Conservation (phyloP, 2,888 invertebrate species). For the Platerodrilus igneus region DNA sequence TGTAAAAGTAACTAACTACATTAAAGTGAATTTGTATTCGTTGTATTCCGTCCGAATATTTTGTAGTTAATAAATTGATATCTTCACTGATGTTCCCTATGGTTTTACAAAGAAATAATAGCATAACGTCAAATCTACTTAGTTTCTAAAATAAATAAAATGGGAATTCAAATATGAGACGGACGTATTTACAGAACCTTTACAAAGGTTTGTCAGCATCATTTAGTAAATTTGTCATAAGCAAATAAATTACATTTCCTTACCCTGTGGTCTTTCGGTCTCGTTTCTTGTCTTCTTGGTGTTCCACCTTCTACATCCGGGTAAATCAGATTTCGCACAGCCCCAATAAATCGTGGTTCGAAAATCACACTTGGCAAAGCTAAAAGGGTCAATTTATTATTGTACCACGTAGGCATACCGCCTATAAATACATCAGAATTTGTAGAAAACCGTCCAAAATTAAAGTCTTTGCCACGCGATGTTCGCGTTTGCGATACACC, state of each 20-base stretch:
- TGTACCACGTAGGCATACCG: conserved; percentile 93
- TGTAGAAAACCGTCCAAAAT: conserved; percentile 78
- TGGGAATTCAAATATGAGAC: too few species aligned
- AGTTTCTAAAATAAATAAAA: too few species aligned
- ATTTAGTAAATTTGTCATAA: too few species aligned
- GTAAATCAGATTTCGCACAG: conserved; percentile 87
- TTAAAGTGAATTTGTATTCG: too few species aligned
- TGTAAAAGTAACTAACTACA: too few species aligned
- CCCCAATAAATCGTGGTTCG: conserved; percentile 87
- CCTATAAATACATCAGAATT: conserved; percentile 95
- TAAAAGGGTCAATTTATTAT: conserved; percentile 76
- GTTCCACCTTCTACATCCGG: conserved; percentile 75
- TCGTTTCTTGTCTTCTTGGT: conserved; percentile 78
- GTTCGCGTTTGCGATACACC: conserved; percentile 72
- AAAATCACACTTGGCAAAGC: conserved; percentile 89
- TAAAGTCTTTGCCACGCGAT: conserved; percentile 82
- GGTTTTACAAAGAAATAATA: too few species aligned
- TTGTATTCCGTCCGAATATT: too few species aligned
- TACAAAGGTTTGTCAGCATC: too few species aligned
- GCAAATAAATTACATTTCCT: conserved; percentile 30
- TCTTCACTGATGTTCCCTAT: too few species aligned
- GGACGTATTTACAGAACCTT: too few species aligned
- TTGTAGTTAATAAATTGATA: too few species aligned
- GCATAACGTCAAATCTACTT: too few species aligned
- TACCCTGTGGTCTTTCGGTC: conserved; percentile 77